phyloP scores from a whole-genome alignment of 2,113 vertebrate genomes.

The Oncorhynchus nerka region DNA sequence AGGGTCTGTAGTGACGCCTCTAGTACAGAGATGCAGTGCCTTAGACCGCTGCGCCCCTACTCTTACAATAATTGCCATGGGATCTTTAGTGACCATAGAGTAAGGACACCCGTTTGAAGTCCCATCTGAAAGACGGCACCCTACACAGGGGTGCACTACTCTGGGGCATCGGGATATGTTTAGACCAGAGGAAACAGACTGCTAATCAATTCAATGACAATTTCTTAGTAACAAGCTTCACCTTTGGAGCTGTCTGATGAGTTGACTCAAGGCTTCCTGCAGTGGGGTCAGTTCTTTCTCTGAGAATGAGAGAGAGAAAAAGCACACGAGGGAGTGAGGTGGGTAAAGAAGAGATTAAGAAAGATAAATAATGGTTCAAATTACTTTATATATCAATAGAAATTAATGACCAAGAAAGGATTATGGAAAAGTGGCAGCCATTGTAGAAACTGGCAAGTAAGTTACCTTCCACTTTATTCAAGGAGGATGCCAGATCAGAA shows the following conservation, averaged over 20 bases:
- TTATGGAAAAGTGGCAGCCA: neutral
- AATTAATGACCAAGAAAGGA: constrained; percentile 28
- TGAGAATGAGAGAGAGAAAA: constrained; percentile 25
- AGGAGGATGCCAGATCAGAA: constrained; percentile 78
- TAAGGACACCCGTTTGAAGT: no score
- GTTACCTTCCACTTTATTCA: constrained; percentile 88
- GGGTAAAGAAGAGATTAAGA: no score
- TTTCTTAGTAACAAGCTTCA: constrained; percentile 38
- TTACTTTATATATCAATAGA: neutral
- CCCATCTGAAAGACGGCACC: no score
- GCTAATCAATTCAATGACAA: neutral
- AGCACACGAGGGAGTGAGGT: no score
- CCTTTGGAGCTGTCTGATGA: constrained; percentile 94
- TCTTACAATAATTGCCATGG: no score
- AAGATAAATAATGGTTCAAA: neutral
- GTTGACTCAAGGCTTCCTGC: constrained; percentile 92
- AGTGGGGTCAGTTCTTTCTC: constrained; percentile 93
- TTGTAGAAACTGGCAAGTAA: neutral
- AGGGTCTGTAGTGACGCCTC: no score
- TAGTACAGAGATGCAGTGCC: no score
- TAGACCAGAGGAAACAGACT: no score
- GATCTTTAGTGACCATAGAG: no score
- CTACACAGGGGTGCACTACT: no score
- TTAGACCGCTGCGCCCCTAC: no score
- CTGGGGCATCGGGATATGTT: no score